Conservation (phyloP, 2,888 invertebrate species). For the Leptinotarsa peninsularis region DNA sequence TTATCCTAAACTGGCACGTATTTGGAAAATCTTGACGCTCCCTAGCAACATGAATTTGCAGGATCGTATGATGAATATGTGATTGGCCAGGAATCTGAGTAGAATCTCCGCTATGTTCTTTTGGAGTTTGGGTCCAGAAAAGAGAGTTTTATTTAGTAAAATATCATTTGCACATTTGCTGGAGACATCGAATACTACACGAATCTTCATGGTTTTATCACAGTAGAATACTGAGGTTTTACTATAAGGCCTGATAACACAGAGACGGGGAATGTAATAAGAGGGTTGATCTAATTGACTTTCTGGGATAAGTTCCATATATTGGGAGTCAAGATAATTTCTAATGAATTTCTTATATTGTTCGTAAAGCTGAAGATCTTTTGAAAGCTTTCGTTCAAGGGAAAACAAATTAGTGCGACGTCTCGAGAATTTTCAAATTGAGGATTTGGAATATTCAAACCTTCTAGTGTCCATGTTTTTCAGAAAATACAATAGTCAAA, state of each 20-base stretch:
- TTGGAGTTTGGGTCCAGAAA: constrained; percentile 28
- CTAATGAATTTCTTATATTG: background rate
- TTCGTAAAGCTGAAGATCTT: background rate
- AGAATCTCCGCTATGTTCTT: constrained; percentile 23
- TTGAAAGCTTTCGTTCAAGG: background rate
- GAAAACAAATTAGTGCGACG: background rate
- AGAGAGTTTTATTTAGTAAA: constrained; percentile 10
- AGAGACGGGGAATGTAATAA: too few relatives aligned
- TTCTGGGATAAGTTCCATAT: background rate
- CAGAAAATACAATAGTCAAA: background rate
- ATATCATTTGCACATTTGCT: too few relatives aligned
- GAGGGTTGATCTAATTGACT: background rate
- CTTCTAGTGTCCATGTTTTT: background rate
- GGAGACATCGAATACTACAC: too few relatives aligned
- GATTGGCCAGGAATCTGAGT: constrained; percentile 11
- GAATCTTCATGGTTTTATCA: too few relatives aligned
- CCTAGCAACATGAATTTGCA: constrained; percentile 21
- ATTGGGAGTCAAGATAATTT: background rate
- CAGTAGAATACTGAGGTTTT: too few relatives aligned
- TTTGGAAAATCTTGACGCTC: constrained; percentile 25
- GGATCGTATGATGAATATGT: constrained; percentile 23
- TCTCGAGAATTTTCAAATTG: background rate
- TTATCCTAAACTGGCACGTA: constrained; percentile 18
- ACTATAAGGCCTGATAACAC: too few relatives aligned
- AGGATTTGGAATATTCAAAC: background rate